Base-by-base conservation (phyloP, 2,113 vertebrate species). In the Aegithalos caudatus region DNA sequence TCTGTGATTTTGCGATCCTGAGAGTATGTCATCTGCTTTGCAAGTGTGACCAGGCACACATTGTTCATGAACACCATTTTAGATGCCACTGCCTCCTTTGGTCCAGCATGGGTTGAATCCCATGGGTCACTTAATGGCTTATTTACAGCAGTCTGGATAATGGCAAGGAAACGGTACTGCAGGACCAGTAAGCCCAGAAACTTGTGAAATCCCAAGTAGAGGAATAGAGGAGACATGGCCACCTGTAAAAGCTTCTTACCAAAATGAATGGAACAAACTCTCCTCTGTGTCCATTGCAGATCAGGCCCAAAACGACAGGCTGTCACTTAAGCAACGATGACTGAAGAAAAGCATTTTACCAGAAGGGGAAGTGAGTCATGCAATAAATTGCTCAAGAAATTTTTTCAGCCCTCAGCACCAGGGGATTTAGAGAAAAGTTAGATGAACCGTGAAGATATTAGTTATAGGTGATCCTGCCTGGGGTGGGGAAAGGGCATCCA, bases 21-120 rank as follows among this genome's bases (percentile, higher is more conserved):
- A 60, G 48, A 3, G 1, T 8, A 1, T 33, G 47, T 28, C 5
- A 12, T 45, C 10, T 47, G 44, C 54, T 72, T 20, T 45, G 44
- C 20, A 37, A 0, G 0, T 3, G 2, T 18, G 5, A 80, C 15
- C 57, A 76, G 62, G 25, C 37, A 69, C 13, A 29, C 7, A 4
- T 14, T 2, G 1, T 9, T 82, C 17, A 3, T 13, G 33, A 85
- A 22, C 13, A 6, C 6, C 38, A 17, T 47, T 65, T 65, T 42
- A 82, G 37, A 27, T 51, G 29, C 10, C 40, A 5, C 62, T 74
- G 20, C 27, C 56, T 58, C 18, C 40, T 66, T 81, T 5, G 1
- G 38, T 86, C 66, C 51, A 82, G 44, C 25, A 80, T 31, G 42
- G 47, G 21, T 58, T 71, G 58, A 81, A 66, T 65, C 31, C n/a